Evolutionary conservation across 2,888 invertebrate species (phyloP), one percentile per base, ranked within the genome.

Genomic region (Mactromeris polynyma): DNA sequence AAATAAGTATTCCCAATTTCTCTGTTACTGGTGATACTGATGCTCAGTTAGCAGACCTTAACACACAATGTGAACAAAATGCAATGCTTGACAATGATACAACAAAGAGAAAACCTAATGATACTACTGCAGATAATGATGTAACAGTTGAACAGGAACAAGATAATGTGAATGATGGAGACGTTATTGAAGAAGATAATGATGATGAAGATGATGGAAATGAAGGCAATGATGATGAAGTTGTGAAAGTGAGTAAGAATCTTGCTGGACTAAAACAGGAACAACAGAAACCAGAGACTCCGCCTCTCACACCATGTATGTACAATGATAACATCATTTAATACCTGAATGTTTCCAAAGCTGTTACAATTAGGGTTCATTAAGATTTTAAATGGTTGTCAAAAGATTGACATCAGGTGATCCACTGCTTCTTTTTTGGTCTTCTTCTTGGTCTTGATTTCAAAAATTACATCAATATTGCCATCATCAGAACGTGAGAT

Each of bases 21-120:
- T 90, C 91, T 11, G 54, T 87, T 33, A 90, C 83, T n/a, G 91
- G 90, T 9, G 89, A 90, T 54, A 90, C 91, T 17, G 91, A 90
- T 14, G 91, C 91, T 42, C n/a, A 90, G 1, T 83, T 91, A 54
- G 80, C 87, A 17, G 85, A 83, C 26, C 21, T 91, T 17, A 83
- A 85, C 58, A 85, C 88, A 38, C 88, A 88, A 81, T 81, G 73
- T 31, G 84, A 78, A 54, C 80, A 78, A 51, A 51, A 77, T 33
- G 51, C 77, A 26, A 38, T 83, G 40, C 31, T 40, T 64, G 69
- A 51, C 36, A 86, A 51, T 21, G 33, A 69, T 38, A 33, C 81
- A 33, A 11, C 19, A 11, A 54, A 38, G 40, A n/a, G 33, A 58
- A 14, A 36, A 26, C 36, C 33, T 64, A 51, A 87, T 40, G 83